These are phyloP conservation scores for Aricia artaxerxes DNA, from an alignment of 2,888 invertebrate species.

Conservation along the genomic window DNA sequence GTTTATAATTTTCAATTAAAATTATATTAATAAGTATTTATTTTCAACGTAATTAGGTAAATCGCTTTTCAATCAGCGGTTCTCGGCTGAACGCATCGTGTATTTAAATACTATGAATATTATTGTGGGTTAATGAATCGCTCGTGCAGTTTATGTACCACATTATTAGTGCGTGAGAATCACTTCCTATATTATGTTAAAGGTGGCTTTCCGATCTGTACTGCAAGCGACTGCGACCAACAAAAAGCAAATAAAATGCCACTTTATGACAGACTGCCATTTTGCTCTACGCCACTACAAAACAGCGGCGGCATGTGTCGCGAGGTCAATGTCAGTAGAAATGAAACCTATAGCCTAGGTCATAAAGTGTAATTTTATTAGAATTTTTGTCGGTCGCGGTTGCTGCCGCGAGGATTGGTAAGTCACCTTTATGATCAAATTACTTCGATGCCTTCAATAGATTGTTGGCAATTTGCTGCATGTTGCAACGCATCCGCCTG, in stretches of 20 bases:
- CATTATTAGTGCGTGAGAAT: slow-evolving; percentile 14
- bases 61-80: slow-evolving; percentile 35
- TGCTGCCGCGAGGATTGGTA: no score
- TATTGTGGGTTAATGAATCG: slow-evolving; percentile 29
- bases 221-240: no score
- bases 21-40: neutral
- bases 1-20: neutral
- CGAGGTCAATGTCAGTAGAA: no score
- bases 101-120: slow-evolving; percentile 30
- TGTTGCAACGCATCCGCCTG: neutral
- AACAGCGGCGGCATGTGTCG: no score
- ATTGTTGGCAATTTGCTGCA: slow-evolving; percentile 2
- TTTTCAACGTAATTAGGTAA: slow-evolving; percentile 13
- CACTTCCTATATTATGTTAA: neutral
- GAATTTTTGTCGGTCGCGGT: no score
- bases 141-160: slow-evolving; percentile 29
- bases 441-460: slow-evolving; percentile 7
- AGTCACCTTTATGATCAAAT: neutral
- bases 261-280: no score
- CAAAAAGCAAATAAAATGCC: no score
- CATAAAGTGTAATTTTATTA: no score
- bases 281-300: no score
- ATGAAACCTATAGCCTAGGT: no score
- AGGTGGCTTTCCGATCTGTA: no score
- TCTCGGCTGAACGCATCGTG: slow-evolving; percentile 24